phyloP scores from a whole-genome alignment of 2,797 vertebrate species.

The Channallabes apus region DNA sequence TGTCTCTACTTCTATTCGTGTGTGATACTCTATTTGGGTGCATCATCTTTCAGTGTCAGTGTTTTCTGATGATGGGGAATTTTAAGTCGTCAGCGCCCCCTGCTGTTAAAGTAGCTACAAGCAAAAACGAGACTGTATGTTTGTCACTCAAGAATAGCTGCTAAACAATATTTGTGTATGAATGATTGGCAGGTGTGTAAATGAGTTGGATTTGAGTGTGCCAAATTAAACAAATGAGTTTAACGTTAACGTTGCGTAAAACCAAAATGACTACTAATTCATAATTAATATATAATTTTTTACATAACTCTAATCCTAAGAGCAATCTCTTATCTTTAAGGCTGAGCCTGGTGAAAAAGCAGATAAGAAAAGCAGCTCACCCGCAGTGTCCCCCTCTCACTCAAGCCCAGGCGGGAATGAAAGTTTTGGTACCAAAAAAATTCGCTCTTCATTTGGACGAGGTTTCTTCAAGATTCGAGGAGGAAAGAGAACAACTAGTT shows the following conservation, averaged over 20 bases:
- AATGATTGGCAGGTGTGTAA: background rate
- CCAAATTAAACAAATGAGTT: background rate
- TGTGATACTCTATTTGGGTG: background rate
- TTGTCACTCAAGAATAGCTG: background rate
- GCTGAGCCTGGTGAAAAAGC: slow-evolving; percentile 60
- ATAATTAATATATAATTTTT: no score
- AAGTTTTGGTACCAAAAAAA: slow-evolving; percentile 85
- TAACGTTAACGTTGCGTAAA: background rate
- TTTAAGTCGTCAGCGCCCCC: background rate
- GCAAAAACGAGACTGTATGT: background rate
- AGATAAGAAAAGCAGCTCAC: slow-evolving; percentile 63
- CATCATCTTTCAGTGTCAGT: background rate
- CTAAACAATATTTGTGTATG: no score
- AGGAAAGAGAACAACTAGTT: slow-evolving; percentile 82
- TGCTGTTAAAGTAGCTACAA: background rate
- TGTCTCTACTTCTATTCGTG: background rate
- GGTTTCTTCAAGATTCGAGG: slow-evolving; percentile 93
- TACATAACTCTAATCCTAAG: background rate
- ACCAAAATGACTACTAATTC: no score
- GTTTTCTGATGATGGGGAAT: background rate
- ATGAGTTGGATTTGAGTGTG: background rate
- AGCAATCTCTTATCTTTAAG: slow-evolving; percentile 59
- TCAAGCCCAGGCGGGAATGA: slow-evolving; percentile 62
- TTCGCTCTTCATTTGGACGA: slow-evolving; percentile 89
- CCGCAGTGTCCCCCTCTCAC: slow-evolving; percentile 67